Base-by-base conservation (phyloP, 2,888 invertebrate species). In the Clunio marinus region DNA sequence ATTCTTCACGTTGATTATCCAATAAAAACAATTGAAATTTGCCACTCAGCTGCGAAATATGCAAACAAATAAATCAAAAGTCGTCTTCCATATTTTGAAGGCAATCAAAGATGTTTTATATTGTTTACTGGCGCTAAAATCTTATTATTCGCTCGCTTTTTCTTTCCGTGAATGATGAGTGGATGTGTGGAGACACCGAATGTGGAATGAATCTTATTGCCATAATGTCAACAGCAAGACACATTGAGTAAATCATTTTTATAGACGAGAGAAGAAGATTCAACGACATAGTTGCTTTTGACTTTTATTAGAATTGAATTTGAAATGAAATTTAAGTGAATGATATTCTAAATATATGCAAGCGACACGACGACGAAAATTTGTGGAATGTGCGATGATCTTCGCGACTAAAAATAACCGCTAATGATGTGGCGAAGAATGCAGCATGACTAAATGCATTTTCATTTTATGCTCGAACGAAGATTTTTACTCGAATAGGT, bases 81-180 rank as follows among this genome's bases (percentile, higher is more conserved):
- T 4, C 8, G 5, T 20, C 22, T 51, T 51, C 51, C 51, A 51
- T 51, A 7, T 51, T 17, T 51, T 51, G 51, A 22, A 51, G 22
- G 51, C 51, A 51, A 51, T 51, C 17, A 51, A 51, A 51, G 51
- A 32, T 8, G 32, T 32, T 15, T 10, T n/a, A n/a, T n/a, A n/a
- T n/a, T n/a, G n/a, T n/a, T 41, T 15, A 15, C 51, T 51, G 51
- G 51, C 51, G 51, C 51, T 51, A 51, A 51, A 51, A 51, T 51
- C 17, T 51, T 51, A 22, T 51, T 17, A 17, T 20, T 20, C 22
- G 7, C 35, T 8, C 35, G 35, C 51, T 51, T 8, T 20, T 51
- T 17, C 10, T 17, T 22, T 51, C 2, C 17, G 8, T 15, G n/a
- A 45, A 15, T 7, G 51, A 17, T n/a, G 20, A 17, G 51, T n/a